Evolutionary conservation across 35 echinoderm and acorn worm species (phyloP), one percentile per base, ranked within the genome.

Genomic region (Eucidaris tribuloides): DNA sequence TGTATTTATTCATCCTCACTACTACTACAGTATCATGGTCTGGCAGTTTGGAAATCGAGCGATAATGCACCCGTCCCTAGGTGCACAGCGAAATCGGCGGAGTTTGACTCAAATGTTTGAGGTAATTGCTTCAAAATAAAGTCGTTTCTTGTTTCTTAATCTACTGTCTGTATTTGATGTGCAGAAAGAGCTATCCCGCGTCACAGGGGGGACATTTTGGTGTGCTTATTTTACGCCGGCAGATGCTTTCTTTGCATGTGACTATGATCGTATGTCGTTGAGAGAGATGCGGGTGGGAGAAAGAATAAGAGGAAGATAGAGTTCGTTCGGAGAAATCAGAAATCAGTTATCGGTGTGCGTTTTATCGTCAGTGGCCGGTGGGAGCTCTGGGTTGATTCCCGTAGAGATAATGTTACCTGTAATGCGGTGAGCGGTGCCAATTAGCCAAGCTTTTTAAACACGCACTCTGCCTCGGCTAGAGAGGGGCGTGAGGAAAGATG

Each of bases 41-140:
- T 40, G 34, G 35, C 38, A 41, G 34, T 41, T 20, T 3, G 11
- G 68, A 5, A 74, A 74, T 36, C 36, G 68, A 74, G 35, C 38
- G 35, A 22, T 22, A 42, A 74, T 42, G 38, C 35, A 74, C 68
- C 44, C 29, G 5, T 74, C 68, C 68, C 68, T 5, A 38, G 68
- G 68, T 38, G 68, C n/a, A 74, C 33, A 9, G 37, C 14, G 14
- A 40, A 74, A 74, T 74, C 68, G 68, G 29, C 68, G 68, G 44
- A 74, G 68, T 74, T n/a, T 74, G 68, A 74, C 68, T 74, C 38
- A 74, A 74, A 74, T 74, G 68, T 74, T 74, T 74, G 68, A n/a
- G 68, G 68, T 74, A 74, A 74, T 74, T 74, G 68, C 28, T 40
- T 74, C 68, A 74, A 74, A 74, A n/a, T n/a, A 42, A 74, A 40